Evolutionary conservation across 2,888 invertebrate genomes (phyloP), one percentile per base, ranked within the genome.

Genomic region (Acutogordius australiensis): DNA sequence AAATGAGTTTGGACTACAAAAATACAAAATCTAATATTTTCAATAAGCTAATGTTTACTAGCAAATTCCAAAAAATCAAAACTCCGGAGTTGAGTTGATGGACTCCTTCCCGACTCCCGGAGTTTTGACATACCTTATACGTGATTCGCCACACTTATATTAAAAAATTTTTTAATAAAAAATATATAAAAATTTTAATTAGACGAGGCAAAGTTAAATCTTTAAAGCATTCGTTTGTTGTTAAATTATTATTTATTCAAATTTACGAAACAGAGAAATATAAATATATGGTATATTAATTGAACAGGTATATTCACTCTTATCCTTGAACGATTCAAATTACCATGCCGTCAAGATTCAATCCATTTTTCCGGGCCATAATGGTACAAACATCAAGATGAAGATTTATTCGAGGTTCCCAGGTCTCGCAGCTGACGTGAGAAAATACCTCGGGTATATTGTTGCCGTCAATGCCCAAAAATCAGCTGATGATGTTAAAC

Each of bases 271-370:
- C n/a, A n/a, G n/a, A n/a, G n/a, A n/a, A n/a, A n/a, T n/a, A n/a
- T n/a, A n/a, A n/a, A n/a, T n/a, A 37, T 37, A 37, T 37, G n/a
- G n/a, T 13, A 37, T 13, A 37, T 37, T 13, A 37, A 8, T 37
- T 37, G 44, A 13, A 13, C 4, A 51, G 51, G 23, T 23, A 23
- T 51, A 51, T 51, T 51, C 51, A 26, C 8, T 51, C 18, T 26
- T 51, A 23, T 51, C 51, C 23, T 4, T 51, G 4, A 51, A 51
- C 26, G 51, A 51, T 51, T n/a, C n/a, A 4, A 51, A 26, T 51
- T 51, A 51, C 51, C 51, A 51, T 23, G 51, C 51, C n/a, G 51
- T 23, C 51, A 51, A 51, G 26, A 26, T 51, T 13, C n/a, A 21
- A 51, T n/a, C 26, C n/a, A 21, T 51, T 4, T 51, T 51, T 4